Evolutionary conservation across 2,797 vertebrate species (phyloP).

Genomic region (Leucoraja ocellata): DNA sequence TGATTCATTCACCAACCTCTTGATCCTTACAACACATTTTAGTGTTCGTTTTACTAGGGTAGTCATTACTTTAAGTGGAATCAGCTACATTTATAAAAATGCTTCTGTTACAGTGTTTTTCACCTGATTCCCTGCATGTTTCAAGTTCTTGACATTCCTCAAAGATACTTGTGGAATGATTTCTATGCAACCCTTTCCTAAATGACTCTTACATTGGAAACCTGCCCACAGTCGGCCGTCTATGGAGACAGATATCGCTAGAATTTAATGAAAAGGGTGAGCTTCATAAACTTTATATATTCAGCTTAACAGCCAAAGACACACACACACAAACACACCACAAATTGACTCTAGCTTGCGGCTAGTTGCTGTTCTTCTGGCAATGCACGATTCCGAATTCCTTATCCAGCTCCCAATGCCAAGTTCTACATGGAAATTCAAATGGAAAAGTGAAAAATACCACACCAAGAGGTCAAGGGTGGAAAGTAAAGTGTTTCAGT

Average conservation of each 20-base stretch:
- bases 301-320: not conserved
- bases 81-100: not conserved
- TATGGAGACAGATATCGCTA: not conserved
- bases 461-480: not conserved
- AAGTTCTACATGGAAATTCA: constrained; percentile 33
- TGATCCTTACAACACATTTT: not conserved
- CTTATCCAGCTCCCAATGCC: constrained; percentile 13
- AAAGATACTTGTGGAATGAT: not conserved
- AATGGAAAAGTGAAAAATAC: constrained; percentile 22
- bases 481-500: not conserved
- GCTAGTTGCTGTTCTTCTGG: constrained; percentile 7
- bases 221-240: no score
- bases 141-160: constrained; percentile 13
- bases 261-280: not conserved
- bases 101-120: constrained; percentile 2
- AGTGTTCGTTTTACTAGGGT: not conserved
- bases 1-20: not conserved
- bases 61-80: not conserved
- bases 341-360: not conserved
- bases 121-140: not conserved
- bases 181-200: not conserved
- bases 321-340: not conserved
- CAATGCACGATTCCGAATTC: not conserved
- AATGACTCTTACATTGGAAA: not conserved
- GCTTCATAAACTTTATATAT: not conserved